These are phyloP conservation scores for Ondatra zibethicus DNA, from an alignment of 2,113 vertebrate genomes.

Conservation along the genomic window DNA sequence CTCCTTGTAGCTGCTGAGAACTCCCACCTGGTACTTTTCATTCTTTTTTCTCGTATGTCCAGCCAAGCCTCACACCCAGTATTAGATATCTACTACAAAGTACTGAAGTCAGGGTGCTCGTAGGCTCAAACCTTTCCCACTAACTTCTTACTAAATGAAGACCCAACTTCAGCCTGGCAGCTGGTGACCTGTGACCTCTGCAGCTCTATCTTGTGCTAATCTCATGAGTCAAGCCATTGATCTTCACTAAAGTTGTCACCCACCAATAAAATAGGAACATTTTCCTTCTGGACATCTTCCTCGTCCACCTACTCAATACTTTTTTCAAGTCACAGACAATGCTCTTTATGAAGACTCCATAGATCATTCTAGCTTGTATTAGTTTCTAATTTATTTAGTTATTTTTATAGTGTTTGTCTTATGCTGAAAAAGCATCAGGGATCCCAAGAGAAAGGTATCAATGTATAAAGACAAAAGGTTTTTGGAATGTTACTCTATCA, in stretches of 20 bases:
- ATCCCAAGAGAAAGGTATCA: constrained; percentile 23
- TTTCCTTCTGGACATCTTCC: constrained; percentile 9
- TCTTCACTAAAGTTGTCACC: not conserved
- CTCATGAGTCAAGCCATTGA: not conserved
- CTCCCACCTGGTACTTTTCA: not conserved
- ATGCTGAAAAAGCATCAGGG: not conserved
- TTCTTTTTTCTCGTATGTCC: not conserved
- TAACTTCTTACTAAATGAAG: not conserved
- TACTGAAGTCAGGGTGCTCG: not conserved
- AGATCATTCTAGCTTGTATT: not conserved
- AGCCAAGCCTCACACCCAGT: not conserved
- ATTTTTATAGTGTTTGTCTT: not conserved
- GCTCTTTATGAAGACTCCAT: not conserved
- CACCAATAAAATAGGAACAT: not conserved
- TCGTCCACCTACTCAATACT: not conserved
- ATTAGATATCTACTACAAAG: not conserved
- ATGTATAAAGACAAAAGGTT: not conserved
- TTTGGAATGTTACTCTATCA: not conserved
- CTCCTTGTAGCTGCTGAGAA: not conserved
- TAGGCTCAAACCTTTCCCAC: not conserved
- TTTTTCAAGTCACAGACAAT: not conserved
- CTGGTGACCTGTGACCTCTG: not conserved
- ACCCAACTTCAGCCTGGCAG: not conserved
- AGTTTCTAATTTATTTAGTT: constrained; percentile 9
- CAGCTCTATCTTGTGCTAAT: not conserved